Base-by-base conservation (phyloP, 1,140 invertebrate species). In the Halyomorpha halys region DNA sequence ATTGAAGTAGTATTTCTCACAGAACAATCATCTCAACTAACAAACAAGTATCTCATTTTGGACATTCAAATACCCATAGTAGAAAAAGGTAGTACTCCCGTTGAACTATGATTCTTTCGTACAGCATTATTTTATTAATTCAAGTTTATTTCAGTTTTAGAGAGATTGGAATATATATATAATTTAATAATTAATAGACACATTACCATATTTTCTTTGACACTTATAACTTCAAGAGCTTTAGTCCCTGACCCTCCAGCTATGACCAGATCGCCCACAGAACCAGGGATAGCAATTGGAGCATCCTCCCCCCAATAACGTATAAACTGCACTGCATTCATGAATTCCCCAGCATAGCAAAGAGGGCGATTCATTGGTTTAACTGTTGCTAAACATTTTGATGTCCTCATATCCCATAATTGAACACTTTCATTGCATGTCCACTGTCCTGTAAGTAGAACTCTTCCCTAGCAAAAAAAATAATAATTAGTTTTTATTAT, bases 381-480 rank as follows among this genome's bases (percentile, higher is more conserved):
- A 25, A 62, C 18, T 3, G 49, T 63, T 19, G 63, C 47, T 16
- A 66, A n/a, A 18, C 56, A 27, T 47, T 44, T 59, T 3, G 27
- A 16, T 1, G 27, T 44, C 19, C 62, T 19, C n/a, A 59, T 30
- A 44, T 66, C 65, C 65, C 65, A 66, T 23, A 54, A 15, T 25
- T 66, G 61, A 16, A 66, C 9, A 23, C 51, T 23, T 8, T 61
- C 65, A 9, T 19, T 45, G 44, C 51, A 34, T 25, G 59, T 16
- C 65, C 65, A 66, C 16, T 63, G 62, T 14, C 65, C 65, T 21
- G 65, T 59, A 16, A 66, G 23, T 5, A 66, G 14, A 4, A 47
- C 45, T n/a, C 64, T 63, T 23, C 44, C 65, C 65, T 66, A n/a
- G 15, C 34, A 30, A 30, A 30, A 3, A 30, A 3, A 30, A 30